phyloP scores from a whole-genome alignment of 2,888 invertebrate species.

The Trichopria drosophilae region DNA sequence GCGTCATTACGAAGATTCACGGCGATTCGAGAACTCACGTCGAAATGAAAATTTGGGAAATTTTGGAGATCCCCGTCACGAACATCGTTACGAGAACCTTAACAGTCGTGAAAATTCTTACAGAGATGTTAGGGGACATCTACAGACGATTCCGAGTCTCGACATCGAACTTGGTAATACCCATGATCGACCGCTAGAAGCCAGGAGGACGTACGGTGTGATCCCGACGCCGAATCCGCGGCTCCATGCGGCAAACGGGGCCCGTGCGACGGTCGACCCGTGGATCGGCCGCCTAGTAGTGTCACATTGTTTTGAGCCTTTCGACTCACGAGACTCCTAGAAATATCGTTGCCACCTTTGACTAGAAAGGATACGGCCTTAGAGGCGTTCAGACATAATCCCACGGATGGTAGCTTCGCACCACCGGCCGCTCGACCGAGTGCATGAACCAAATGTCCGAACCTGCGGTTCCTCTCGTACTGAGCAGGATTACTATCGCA shows the following conservation, averaged over 20 bases:
- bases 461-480: slow-evolving; percentile 65
- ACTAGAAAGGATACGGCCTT: slow-evolving; percentile 68
- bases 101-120: too few species aligned
- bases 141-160: slow-evolving; percentile 65
- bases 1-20: too few species aligned
- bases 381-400: slow-evolving; percentile 67
- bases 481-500: slow-evolving; percentile 64
- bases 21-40: too few species aligned
- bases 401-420: slow-evolving; percentile 68
- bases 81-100: too few species aligned
- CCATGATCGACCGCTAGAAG: slow-evolving; percentile 29
- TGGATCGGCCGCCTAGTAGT: slow-evolving; percentile 39
- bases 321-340: slow-evolving; percentile 59
- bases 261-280: slow-evolving; percentile 34
- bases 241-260: slow-evolving; percentile 35
- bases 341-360: slow-evolving; percentile 60
- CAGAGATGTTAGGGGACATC: too few species aligned
- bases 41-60: too few species aligned
- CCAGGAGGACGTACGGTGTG: slow-evolving; percentile 15
- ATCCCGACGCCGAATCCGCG: slow-evolving; percentile 25
- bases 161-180: slow-evolving; percentile 53
- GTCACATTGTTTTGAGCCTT: slow-evolving; percentile 61
- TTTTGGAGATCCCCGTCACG: too few species aligned
- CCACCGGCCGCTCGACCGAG: slow-evolving; percentile 67
- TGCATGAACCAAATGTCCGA: slow-evolving; percentile 65